Conservation (phyloP, 2,888 invertebrate genomes). For the Ceraclea dissimilis region DNA sequence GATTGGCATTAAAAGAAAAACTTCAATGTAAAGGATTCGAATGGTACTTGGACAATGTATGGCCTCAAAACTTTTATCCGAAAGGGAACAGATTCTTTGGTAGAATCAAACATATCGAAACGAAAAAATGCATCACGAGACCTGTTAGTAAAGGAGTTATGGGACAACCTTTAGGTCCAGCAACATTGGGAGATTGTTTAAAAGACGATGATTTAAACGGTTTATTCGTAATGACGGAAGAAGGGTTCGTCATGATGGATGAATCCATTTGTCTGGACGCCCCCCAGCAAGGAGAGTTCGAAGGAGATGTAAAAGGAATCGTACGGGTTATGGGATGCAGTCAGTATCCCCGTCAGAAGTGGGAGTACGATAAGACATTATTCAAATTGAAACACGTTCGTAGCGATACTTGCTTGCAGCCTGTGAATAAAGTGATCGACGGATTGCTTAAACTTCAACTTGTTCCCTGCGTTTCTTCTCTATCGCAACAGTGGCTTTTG, state of each 20-base stretch:
- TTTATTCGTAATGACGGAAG: slow-evolving; percentile 62
- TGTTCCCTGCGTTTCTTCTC: slow-evolving; percentile 41
- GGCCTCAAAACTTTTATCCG: slow-evolving; percentile 96
- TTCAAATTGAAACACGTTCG: slow-evolving; percentile 46
- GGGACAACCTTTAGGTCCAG: slow-evolving; percentile 64
- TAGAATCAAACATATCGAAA: slow-evolving; percentile 55
- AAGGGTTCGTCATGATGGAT: slow-evolving; percentile 74
- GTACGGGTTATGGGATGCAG: slow-evolving; percentile 69
- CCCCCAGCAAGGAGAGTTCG: slow-evolving; percentile 42
- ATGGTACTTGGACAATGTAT: slow-evolving; percentile 92
- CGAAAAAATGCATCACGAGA: slow-evolving; percentile 54
- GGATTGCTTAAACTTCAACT: slow-evolving; percentile 46
- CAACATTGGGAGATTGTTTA: slow-evolving; percentile 59
- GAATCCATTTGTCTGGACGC: slow-evolving; percentile 81
- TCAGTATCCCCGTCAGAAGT: slow-evolving; percentile 59
- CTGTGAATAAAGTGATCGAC: slow-evolving; percentile 33
- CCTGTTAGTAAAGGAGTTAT: slow-evolving; percentile 52
- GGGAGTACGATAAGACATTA: slow-evolving; percentile 53
- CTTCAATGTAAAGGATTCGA: slow-evolving; percentile 79
- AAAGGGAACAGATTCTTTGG: slow-evolving; percentile 83
- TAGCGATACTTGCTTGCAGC: slow-evolving; percentile 52
- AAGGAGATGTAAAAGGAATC: slow-evolving; percentile 47
- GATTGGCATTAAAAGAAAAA: slow-evolving; percentile 61
- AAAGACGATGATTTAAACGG: slow-evolving; percentile 53
- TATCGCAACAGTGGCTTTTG: slow-evolving; percentile 50